Base-by-base conservation (phyloP, 2,797 vertebrate genomes). In the Channallabes apus region DNA sequence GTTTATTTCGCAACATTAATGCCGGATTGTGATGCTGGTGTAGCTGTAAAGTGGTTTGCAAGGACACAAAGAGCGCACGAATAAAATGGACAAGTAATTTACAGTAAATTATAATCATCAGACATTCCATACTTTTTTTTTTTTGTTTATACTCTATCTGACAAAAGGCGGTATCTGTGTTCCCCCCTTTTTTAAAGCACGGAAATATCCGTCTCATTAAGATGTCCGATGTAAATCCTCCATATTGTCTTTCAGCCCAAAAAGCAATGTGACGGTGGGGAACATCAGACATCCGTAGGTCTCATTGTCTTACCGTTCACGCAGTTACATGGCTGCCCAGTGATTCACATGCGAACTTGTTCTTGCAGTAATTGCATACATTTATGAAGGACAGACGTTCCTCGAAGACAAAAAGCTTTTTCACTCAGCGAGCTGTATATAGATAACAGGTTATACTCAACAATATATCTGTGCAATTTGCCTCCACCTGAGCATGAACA, bases 381-480 rank as follows among this genome's bases (percentile, higher is more conserved):
- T 27, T 51, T 20, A 72, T 62, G 41, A n/a, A 51, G 27, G 51
- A 35, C 46, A 12, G 15, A 2, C 22, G 24, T 67, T 62, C 9
- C 24, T 27, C 17, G 27, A 27, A 2, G 54, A 76, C 4, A 32
- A 54, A 75, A 54, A 27, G n/a, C 12, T 78, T 85, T 82, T 67
- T 56, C 12, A 38, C 20, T 41, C 58, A 41, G 46, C 75, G 82
- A 86, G 82, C 82, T 72, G 75, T 84, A 80, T 73, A 32, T 65
- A 84, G 85, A 71, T 79, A 59, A 78, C 84, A 68, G 87, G 84
- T 32, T 22, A 77, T 51, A 20, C 61, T 6, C 20, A 81, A 77
- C 72, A 29, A 12, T 76, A 62, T 62, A 79, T 77, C 35, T 14
- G 61, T 82, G 79, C 87, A 82, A 86, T 88, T 80, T 87, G 58